Percentiles rank a stretch among this genome's conserved stretches.
These are phyloP conservation scores for Sarcophaga variegata DNA, from an alignment of 2,888 invertebrate species.

Conservation along the genomic window DNA sequence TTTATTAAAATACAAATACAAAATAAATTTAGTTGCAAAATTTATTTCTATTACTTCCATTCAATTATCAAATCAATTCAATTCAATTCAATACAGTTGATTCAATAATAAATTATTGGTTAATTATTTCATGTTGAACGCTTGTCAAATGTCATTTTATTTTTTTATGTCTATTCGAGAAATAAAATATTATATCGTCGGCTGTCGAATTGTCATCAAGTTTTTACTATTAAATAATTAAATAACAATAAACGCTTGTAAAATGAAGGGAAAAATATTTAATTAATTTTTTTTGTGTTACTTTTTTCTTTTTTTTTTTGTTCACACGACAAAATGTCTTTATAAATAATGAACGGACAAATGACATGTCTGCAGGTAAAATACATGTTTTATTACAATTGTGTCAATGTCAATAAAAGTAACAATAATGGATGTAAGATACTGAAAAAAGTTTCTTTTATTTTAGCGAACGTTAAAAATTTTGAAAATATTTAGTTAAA, in stretches of 20 bases:
- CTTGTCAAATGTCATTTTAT: conserved; percentile 39
- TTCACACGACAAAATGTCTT: too few relatives aligned
- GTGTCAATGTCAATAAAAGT: conserved; percentile 34
- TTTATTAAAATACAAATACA: too few relatives aligned
- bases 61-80: too few relatives aligned
- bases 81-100: background rate
- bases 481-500: too few relatives aligned
- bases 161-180: background rate
- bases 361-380: conserved; percentile 15
- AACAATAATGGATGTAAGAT: too few relatives aligned
- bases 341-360: conserved; percentile 23
- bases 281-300: too few relatives aligned
- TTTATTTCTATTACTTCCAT: too few relatives aligned
- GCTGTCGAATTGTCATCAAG: conserved; percentile 37
- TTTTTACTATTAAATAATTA: background rate
- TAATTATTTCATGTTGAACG: conserved; percentile 34
- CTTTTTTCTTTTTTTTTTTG: too few relatives aligned
- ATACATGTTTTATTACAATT: conserved; percentile 12
- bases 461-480: too few relatives aligned
- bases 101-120: background rate
- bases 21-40: too few relatives aligned
- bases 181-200: conserved; percentile 12
- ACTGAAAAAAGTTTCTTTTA: too few relatives aligned
- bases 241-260: conserved; percentile 15
- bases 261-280: background rate